phyloP scores from a whole-genome alignment of 1,140 invertebrate species.

The Aporrectodea caliginosa region DNA sequence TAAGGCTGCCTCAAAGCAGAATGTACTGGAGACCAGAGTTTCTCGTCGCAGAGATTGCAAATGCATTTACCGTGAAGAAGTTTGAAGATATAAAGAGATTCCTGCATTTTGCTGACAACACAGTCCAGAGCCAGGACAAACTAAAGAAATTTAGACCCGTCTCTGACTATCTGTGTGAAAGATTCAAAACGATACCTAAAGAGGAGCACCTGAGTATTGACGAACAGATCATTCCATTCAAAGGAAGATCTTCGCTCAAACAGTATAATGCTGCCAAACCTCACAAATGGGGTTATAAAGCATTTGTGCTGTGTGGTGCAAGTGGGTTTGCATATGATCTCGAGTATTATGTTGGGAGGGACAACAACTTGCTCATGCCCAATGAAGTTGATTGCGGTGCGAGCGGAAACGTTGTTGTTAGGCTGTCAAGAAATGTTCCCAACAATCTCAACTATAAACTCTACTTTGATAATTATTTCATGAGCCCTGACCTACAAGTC shows the following conservation, averaged over 20 bases:
- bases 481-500: not conserved
- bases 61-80: conserved; percentile 37
- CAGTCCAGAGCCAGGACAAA: conserved; percentile 44
- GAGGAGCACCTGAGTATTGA: conserved; percentile 49
- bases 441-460: conserved; percentile 46
- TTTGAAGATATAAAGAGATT: conserved; percentile 35
- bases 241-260: conserved; percentile 48
- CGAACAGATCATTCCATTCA: conserved; percentile 43
- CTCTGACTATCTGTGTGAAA: conserved; percentile 12
- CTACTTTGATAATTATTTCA: conserved; percentile 39
- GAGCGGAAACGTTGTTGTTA: conserved; percentile 32
- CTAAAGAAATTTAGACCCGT: conserved; percentile 52
- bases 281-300: conserved; percentile 54
- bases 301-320: conserved; percentile 46
- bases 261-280: conserved; percentile 51
- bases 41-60: conserved; percentile 32
- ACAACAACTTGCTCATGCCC: not conserved
- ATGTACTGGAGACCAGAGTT: conserved; percentile 41
- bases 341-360: conserved; percentile 47
- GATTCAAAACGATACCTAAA: conserved; percentile 40
- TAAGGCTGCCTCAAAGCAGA: not conserved
- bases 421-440: conserved; percentile 47
- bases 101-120: conserved; percentile 39
- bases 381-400: not conserved
- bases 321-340: conserved; percentile 52